These are phyloP conservation scores for Calephelis perditalis DNA, from an alignment of 2,888 invertebrate species.

Conservation along the genomic window DNA sequence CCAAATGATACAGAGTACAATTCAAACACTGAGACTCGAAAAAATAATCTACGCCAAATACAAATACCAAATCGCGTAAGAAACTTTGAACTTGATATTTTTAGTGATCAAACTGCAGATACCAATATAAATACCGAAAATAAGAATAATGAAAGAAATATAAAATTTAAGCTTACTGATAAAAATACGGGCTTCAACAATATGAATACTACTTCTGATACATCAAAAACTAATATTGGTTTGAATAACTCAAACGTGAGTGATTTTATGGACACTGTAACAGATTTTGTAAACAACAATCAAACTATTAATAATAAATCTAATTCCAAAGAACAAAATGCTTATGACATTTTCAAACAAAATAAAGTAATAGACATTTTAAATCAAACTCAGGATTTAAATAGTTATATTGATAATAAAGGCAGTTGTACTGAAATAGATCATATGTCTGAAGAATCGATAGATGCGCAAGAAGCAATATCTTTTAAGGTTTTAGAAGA, in stretches of 20 bases:
- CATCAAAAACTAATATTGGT: too few species aligned
- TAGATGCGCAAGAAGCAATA: constrained; percentile 37
- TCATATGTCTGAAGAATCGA: constrained; percentile 20
- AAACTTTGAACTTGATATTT: too few species aligned
- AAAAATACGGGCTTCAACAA: too few species aligned
- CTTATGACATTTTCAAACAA: neutral
- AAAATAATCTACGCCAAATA: neutral
- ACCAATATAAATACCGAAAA: too few species aligned
- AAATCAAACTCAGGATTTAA: constrained; percentile 6
- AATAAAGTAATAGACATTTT: neutral
- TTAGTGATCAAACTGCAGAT: too few species aligned
- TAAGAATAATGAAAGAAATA: too few species aligned
- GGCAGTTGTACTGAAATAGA: too few species aligned
- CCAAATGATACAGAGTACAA: neutral
- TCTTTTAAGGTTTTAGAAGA: constrained; percentile 62
- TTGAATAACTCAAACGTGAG: too few species aligned
- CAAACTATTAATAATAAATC: neutral
- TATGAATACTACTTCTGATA: too few species aligned
- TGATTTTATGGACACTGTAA: neutral
- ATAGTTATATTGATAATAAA: neutral
- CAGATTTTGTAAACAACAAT: neutral
- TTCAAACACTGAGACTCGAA: neutral
- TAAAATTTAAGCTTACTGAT: too few species aligned
- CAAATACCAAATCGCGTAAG: neutral
- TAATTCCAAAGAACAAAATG: neutral